Evolutionary conservation across 2,113 vertebrate species (phyloP).

Genomic region (Sander vitreus): DNA sequence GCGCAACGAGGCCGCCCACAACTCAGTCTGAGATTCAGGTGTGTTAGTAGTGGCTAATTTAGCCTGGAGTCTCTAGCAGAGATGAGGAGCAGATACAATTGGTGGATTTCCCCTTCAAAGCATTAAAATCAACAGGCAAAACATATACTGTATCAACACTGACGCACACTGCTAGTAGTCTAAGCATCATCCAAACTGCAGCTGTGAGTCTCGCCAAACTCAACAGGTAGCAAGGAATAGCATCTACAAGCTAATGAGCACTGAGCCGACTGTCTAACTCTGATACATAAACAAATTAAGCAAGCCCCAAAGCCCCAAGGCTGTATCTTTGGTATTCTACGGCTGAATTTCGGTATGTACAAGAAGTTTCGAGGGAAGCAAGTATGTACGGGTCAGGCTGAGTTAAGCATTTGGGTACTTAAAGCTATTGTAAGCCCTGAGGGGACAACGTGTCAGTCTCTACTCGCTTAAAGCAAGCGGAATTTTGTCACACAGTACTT

Average conservation of each 20-base stretch:
- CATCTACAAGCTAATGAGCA: neutral
- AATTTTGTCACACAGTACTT: neutral
- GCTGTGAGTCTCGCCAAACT: neutral
- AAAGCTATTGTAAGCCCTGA: neutral
- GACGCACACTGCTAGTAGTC: neutral
- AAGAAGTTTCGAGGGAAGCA: neutral
- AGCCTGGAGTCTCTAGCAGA: neutral
- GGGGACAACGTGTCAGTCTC: neutral
- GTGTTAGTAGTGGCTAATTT: neutral
- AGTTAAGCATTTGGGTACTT: neutral
- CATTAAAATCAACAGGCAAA: neutral
- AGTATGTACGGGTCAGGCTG: neutral
- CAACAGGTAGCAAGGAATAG: neutral
- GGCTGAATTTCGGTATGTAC: neutral
- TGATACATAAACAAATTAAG: neutral
- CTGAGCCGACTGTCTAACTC: neutral
- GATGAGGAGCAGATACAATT: neutral
- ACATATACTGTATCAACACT: neutral
- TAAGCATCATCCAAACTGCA: neutral
- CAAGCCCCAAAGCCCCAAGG: too few species aligned
- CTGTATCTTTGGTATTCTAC: neutral
- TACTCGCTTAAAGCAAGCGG: neutral
- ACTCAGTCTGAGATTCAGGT: neutral
- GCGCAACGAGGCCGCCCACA: too few species aligned
- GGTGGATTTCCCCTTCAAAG: neutral